Evolutionary conservation across 2,113 vertebrate species (phyloP).

Genomic region (Dunckerocampus dactyliophorus): DNA sequence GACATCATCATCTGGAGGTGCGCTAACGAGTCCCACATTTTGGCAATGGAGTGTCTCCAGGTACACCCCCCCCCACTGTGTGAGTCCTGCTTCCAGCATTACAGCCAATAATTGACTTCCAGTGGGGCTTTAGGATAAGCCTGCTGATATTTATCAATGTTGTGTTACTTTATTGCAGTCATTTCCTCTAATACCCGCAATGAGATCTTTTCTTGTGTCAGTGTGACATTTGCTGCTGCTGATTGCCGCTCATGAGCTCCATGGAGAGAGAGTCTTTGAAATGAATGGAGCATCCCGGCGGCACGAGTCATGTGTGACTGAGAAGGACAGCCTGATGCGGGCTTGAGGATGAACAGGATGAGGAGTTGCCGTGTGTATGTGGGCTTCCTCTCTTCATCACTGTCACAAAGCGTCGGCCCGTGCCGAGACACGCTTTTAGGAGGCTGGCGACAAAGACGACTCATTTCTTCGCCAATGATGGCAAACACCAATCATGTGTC

Average conservation of each 20-base stretch:
- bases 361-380: slow-evolving; percentile 11
- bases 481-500: slow-evolving; percentile 24
- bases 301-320: slow-evolving; percentile 1
- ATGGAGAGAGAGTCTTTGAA: slow-evolving; percentile 16
- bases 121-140: slow-evolving; percentile 15
- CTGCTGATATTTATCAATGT: slow-evolving; percentile 30
- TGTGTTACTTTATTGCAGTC: slow-evolving; percentile 20
- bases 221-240: slow-evolving; percentile 21
- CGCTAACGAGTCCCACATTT: too few species aligned
- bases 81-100: background rate
- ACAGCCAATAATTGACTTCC: slow-evolving; percentile 16
- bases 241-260: slow-evolving; percentile 26
- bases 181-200: slow-evolving; percentile 21
- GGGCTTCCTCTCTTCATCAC: slow-evolving; percentile 18
- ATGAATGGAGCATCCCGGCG: slow-evolving; percentile 16
- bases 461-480: slow-evolving; percentile 5
- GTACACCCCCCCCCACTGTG: slow-evolving; percentile 3
- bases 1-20: too few species aligned
- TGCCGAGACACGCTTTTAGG: background rate
- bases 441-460: slow-evolving; percentile 11
- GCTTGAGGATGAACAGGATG: slow-evolving; percentile 12
- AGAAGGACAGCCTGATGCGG: slow-evolving; percentile 17
- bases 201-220: slow-evolving; percentile 19
- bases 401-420: slow-evolving; percentile 3
- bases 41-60: background rate